Conservation (phyloP, 2,113 vertebrate species). For the Seriola rivoliana region DNA sequence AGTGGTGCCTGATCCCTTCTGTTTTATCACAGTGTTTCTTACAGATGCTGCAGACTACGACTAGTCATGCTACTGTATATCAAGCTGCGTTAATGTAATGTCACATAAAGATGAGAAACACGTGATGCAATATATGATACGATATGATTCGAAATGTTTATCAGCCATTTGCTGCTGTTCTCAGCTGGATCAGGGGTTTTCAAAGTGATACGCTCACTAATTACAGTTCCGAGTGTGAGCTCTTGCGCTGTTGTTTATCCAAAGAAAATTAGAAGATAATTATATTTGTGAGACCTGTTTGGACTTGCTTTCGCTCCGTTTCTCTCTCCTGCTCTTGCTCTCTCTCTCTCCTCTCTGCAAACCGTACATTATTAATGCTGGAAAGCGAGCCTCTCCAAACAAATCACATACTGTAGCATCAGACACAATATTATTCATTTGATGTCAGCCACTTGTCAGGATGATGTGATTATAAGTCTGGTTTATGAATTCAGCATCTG, state of each 20-base stretch:
- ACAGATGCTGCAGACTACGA: background rate
- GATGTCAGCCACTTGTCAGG: constrained; percentile 72
- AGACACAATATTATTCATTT: constrained; percentile 67
- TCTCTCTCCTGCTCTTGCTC: constrained; percentile 2
- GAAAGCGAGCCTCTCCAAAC: constrained; percentile 63
- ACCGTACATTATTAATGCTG: constrained; percentile 68
- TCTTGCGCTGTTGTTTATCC: constrained; percentile 63
- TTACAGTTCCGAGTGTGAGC: constrained; percentile 57
- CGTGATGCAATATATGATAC: background rate
- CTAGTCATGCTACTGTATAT: background rate
- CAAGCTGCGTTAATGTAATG: background rate
- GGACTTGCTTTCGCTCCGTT: constrained; percentile 41
- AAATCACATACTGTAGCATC: constrained; percentile 66
- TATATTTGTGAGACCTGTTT: constrained; percentile 67
- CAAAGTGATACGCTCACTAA: constrained; percentile 53
- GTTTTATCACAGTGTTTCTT: background rate
- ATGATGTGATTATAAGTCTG: constrained; percentile 77
- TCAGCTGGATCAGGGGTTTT: constrained; percentile 7
- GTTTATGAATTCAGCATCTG: constrained; percentile 70
- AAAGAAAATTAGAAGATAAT: constrained; percentile 69
- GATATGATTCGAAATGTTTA: constrained; percentile 10
- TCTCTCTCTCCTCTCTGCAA: constrained; percentile 34
- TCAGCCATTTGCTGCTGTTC: constrained; percentile 2
- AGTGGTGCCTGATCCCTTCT: background rate
- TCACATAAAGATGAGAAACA: background rate